Evolutionary conservation across 1,140 invertebrate genomes (phyloP).

Genomic region (Drosophila albomicans): DNA sequence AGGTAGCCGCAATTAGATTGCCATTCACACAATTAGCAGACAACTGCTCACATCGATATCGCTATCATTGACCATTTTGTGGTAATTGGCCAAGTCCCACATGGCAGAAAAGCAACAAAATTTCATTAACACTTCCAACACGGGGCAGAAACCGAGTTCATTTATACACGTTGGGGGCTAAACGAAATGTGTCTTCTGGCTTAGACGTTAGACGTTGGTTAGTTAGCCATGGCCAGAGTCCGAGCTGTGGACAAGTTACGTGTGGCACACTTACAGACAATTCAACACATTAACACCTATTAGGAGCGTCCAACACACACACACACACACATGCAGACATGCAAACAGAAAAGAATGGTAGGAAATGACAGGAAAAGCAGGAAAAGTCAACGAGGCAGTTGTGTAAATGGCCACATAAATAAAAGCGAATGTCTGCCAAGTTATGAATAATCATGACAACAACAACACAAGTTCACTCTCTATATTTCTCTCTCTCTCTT

Average conservation of each 20-base stretch:
- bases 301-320: slow-evolving; percentile 26
- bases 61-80: slow-evolving; percentile 10
- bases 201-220: slow-evolving; percentile 1
- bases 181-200: slow-evolving; percentile 10
- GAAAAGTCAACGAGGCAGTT: slow-evolving; percentile 56
- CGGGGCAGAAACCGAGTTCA: slow-evolving; percentile 13
- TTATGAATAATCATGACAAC: slow-evolving; percentile 79
- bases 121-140: slow-evolving; percentile 36
- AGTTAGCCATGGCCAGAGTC: slow-evolving; percentile 3
- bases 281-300: slow-evolving; percentile 79
- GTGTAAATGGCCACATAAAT: slow-evolving; percentile 74
- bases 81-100: slow-evolving; percentile 19
- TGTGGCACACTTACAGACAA: slow-evolving; percentile 46
- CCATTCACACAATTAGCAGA: slow-evolving; percentile 5
- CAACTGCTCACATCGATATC: slow-evolving; percentile 23
- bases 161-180: slow-evolving; percentile 11
- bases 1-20: slow-evolving; percentile 4
- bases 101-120: slow-evolving; percentile 10
- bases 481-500: background rate
- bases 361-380: slow-evolving; percentile 7
- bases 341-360: slow-evolving; percentile 1
- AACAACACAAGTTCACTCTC: slow-evolving; percentile 29
- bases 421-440: slow-evolving; percentile 76
- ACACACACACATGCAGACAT: background rate
- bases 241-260: slow-evolving; percentile 22